Evolutionary conservation across 2,797 vertebrate species (phyloP).

Genomic region (Rhodeus uyekii): DNA sequence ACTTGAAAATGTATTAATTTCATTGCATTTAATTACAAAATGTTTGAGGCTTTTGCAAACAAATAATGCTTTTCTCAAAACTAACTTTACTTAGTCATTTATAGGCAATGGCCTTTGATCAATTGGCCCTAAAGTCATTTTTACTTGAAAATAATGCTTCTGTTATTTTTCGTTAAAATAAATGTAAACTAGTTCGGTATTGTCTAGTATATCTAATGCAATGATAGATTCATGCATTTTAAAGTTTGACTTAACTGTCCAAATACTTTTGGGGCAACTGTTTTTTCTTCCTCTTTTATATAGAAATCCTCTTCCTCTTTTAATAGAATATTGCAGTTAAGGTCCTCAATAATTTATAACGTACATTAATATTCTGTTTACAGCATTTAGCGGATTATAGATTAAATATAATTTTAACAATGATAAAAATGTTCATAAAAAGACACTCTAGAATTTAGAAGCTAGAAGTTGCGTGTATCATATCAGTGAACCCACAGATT

Average conservation of each 20-base stretch:
- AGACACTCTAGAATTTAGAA: too few relatives aligned
- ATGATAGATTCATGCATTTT: not conserved
- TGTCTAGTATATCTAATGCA: not conserved
- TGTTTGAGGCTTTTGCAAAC: not conserved
- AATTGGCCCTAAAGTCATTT: not conserved
- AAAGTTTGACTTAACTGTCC: not conserved
- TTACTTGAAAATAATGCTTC: not conserved
- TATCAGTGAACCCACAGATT: not conserved
- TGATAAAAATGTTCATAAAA: not conserved
- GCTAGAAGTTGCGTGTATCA: not conserved
- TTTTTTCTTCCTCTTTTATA: too few relatives aligned
- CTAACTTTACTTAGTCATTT: not conserved
- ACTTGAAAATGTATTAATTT: not conserved
- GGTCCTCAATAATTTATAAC: not conserved
- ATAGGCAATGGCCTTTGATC: not conserved
- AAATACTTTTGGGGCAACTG: not conserved
- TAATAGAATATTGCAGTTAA: not conserved
- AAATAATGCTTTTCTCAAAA: not conserved
- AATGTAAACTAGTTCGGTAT: not conserved
- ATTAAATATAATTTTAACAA: not conserved
- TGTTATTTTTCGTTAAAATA: not conserved
- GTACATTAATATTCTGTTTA: not conserved
- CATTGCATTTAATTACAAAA: not conserved
- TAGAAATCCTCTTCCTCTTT: too few relatives aligned
- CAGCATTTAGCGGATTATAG: not conserved